These are phyloP conservation scores for Sardinella longiceps DNA, from an alignment of 2,797 vertebrate species.

Conservation along the genomic window DNA sequence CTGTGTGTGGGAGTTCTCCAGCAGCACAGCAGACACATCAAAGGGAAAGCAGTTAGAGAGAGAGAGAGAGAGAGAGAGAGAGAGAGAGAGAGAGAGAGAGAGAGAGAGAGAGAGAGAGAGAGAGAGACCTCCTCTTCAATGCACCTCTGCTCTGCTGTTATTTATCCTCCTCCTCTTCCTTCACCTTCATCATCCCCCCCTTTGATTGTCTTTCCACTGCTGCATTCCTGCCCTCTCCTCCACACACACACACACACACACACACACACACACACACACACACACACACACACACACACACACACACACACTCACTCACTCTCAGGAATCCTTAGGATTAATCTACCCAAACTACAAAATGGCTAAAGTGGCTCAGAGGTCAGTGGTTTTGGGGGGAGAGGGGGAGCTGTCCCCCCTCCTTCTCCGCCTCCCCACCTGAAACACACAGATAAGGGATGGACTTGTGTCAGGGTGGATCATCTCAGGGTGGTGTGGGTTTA, in stretches of 20 bases:
- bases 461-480: background rate
- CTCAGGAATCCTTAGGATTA: background rate
- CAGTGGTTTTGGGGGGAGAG: background rate
- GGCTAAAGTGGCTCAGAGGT: constrained; percentile 4
- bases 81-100: too few relatives aligned
- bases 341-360: background rate
- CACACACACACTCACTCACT: background rate
- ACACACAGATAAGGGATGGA: background rate
- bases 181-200: background rate
- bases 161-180: background rate
- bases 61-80: too few relatives aligned
- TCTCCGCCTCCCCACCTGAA: background rate
- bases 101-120: too few relatives aligned
- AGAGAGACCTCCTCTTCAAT: background rate
- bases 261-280: background rate
- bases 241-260: background rate
- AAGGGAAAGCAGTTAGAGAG: background rate
- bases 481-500: background rate
- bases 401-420: background rate
- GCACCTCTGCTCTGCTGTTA: background rate
- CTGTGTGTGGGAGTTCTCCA: background rate
- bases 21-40: background rate
- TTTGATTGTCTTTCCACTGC: background rate
- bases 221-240: background rate
- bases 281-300: background rate